Conservation (phyloP, 37 sponge, comb jelly and placozoan species). For the Diacarnus erythraeanus region DNA sequence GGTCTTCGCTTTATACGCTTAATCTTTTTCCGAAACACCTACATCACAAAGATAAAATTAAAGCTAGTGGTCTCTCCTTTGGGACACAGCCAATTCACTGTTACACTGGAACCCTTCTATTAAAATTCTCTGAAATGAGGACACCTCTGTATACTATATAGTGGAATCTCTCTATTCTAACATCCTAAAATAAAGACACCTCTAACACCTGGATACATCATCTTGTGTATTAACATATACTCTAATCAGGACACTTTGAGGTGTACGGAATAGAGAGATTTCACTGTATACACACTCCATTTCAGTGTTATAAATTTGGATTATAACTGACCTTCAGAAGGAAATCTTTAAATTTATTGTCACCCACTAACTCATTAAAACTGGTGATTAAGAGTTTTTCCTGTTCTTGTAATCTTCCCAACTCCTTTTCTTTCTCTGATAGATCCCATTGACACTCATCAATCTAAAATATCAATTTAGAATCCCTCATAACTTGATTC, state of each 20-base stretch:
- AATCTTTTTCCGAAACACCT: conserved; percentile 96
- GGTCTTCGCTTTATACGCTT: conserved; percentile 70
- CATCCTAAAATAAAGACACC: too few species aligned
- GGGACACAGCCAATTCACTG: not conserved
- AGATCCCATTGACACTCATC: conserved; percentile 54
- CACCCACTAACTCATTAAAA: conserved; percentile 81
- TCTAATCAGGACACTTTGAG: too few species aligned
- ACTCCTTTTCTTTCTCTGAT: conserved; percentile 50
- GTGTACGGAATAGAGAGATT: too few species aligned
- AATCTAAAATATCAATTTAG: conserved; percentile 53
- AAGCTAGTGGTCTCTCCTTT: not conserved
- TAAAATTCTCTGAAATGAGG: too few species aligned
- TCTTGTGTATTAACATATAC: too few species aligned
- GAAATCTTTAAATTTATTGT: conserved; percentile 96
- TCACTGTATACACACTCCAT: too few species aligned
- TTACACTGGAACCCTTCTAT: too few species aligned
- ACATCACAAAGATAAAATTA: not conserved
- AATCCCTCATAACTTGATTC: not conserved
- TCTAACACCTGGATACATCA: too few species aligned
- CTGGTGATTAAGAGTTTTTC: conserved; percentile 68
- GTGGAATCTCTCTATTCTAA: too few species aligned
- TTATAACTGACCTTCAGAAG: conserved; percentile 65
- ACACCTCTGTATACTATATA: too few species aligned
- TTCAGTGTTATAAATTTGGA: too few species aligned
- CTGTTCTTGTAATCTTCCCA: conserved; percentile 66